Percentiles rank a stretch among this genome's conserved stretches.
phyloP scores from a whole-genome alignment of 37 sponge, comb jelly and placozoan species.

The Theonella swinhoei region DNA sequence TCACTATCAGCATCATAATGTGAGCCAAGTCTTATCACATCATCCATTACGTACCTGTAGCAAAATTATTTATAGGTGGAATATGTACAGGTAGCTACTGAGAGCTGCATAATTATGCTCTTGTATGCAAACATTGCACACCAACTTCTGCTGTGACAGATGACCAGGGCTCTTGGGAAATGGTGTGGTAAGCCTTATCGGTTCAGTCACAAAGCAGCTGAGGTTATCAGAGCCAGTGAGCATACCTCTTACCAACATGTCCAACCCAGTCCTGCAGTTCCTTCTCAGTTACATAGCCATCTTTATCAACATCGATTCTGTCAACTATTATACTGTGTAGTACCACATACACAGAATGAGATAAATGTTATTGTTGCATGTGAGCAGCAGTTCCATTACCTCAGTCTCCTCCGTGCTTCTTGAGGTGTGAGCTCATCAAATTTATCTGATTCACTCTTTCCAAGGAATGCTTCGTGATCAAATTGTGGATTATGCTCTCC shows the following conservation, averaged over 20 bases:
- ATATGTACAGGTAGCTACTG: no score
- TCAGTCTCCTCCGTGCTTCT: constrained; percentile 65
- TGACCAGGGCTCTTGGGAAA: no score
- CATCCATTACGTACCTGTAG: constrained; percentile 53
- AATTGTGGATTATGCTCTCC: constrained; percentile 60
- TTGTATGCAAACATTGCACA: no score
- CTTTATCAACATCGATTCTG: constrained; percentile 74
- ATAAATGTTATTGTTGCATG: no score
- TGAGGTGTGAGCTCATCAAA: constrained; percentile 69
- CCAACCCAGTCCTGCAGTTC: constrained; percentile 81
- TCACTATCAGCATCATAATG: constrained; percentile 55
- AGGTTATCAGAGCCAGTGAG: no score
- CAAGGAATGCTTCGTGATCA: constrained; percentile 88
- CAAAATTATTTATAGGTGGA: no score
- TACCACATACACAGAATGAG: no score
- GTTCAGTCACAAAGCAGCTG: no score
- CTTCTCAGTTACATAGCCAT: constrained; percentile 65
- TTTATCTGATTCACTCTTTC: constrained; percentile 56
- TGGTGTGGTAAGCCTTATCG: no score
- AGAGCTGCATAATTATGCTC: no score
- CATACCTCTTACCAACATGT: constrained; percentile 61
- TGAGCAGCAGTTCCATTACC: constrained; percentile 49
- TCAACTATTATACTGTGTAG: constrained; percentile 56
- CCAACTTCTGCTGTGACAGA: no score
- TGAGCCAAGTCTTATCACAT: constrained; percentile 50